Conservation (phyloP, 2,797 vertebrate species). For the Knipowitschia caucasica region DNA sequence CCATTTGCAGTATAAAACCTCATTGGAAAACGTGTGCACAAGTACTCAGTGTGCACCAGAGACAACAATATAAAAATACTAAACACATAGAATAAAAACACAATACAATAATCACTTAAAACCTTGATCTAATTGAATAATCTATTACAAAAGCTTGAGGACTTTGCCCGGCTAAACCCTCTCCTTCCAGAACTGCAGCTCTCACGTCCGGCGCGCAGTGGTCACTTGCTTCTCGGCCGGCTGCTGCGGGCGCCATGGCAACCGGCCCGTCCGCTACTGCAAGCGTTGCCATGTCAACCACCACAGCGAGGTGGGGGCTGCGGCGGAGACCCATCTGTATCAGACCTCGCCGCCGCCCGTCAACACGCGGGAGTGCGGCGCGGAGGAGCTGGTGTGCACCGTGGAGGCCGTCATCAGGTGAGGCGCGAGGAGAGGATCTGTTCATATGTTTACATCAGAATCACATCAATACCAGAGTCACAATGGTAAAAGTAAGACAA, state of each 20-base stretch:
- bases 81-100: too few relatives aligned
- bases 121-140: too few relatives aligned
- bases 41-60: too few relatives aligned
- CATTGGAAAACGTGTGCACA: too few relatives aligned
- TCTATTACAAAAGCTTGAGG: too few relatives aligned
- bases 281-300: slow-evolving; percentile 98
- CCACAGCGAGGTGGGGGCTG: slow-evolving; percentile 91
- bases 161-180: slow-evolving; percentile 16
- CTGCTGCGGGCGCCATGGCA: slow-evolving; percentile 96
- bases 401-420: slow-evolving; percentile 99
- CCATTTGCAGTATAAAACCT: too few relatives aligned
- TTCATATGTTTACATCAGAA: slow-evolving; percentile 12
- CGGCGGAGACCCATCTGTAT: slow-evolving; percentile 93
- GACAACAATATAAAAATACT: too few relatives aligned
- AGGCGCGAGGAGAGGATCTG: too few relatives aligned
- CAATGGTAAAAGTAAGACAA: too few relatives aligned
- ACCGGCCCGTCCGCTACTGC: slow-evolving; percentile 97
- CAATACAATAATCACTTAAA: too few relatives aligned
- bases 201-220: slow-evolving; percentile 94
- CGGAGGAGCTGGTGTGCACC: slow-evolving; percentile 95
- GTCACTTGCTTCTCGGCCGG: slow-evolving; percentile 98
- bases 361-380: slow-evolving; percentile 95
- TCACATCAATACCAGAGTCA: slow-evolving; percentile 1
- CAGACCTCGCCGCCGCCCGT: slow-evolving; percentile 98
- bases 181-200: slow-evolving; percentile 91